These are phyloP conservation scores for Crenichthys baileyi DNA, from an alignment of 2,797 vertebrate genomes.

Conservation along the genomic window DNA sequence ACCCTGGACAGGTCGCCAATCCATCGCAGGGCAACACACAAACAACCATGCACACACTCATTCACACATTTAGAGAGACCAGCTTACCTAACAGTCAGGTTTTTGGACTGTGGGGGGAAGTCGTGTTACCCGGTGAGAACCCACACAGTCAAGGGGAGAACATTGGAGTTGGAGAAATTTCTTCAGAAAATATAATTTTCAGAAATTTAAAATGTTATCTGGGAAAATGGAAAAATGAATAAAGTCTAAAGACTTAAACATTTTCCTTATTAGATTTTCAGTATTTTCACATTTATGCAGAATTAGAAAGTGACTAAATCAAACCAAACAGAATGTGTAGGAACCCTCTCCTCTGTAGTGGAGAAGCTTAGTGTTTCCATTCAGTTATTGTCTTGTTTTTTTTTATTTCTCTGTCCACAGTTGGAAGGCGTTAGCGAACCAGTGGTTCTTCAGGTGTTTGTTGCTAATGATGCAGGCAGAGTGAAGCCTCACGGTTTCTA, in stretches of 20 bases:
- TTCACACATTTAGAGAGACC: no score
- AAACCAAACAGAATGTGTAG: not conserved
- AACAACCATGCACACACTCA: no score
- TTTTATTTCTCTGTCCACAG: constrained; percentile 69
- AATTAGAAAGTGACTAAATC: not conserved
- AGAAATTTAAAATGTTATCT: not conserved
- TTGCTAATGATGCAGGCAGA: constrained; percentile 94
- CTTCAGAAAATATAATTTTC: no score
- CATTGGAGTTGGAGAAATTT: not conserved
- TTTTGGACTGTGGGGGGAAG: no score
- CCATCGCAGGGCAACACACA: no score
- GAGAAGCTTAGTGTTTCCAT: not conserved
- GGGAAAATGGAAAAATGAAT: not conserved
- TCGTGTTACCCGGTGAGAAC: no score
- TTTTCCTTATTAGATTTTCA: not conserved
- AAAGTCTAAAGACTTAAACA: not conserved
- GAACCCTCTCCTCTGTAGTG: not conserved
- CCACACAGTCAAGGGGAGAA: no score
- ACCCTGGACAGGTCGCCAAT: no score
- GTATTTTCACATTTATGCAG: not conserved
- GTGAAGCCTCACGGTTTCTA: constrained; percentile 99
- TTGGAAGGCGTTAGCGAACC: constrained; percentile 94
- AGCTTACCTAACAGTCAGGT: no score
- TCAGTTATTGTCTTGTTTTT: not conserved
- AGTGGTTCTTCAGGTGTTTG: constrained; percentile 95